These are phyloP conservation scores for Ochotona curzoniae DNA, from an alignment of 2,113 vertebrate genomes.

Conservation along the genomic window DNA sequence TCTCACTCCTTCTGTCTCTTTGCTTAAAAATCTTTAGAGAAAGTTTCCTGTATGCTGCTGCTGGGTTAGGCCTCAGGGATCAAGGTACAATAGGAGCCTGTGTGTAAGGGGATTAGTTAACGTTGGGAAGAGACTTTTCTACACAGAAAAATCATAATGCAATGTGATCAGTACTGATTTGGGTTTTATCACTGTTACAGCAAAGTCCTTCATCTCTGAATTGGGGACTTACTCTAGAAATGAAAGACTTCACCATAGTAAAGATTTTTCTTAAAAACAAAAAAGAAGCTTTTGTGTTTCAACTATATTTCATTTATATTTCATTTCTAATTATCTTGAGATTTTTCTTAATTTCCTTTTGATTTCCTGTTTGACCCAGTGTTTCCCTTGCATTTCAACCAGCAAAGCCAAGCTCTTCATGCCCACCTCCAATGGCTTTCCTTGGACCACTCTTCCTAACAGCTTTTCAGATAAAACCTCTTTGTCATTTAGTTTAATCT, in stretches of 20 bases:
- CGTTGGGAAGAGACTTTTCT: neutral
- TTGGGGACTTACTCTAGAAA: neutral
- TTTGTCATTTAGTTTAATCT: conserved; percentile 23
- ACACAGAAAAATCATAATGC: neutral
- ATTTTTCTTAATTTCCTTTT: neutral
- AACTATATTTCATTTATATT: neutral
- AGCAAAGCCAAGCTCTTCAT: neutral
- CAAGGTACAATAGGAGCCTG: neutral
- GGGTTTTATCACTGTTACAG: neutral
- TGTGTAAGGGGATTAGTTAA: neutral
- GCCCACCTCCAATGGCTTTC: neutral
- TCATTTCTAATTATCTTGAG: neutral
- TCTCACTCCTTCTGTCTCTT: neutral
- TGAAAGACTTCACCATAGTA: neutral
- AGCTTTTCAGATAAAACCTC: conserved; percentile 14
- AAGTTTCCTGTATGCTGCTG: neutral
- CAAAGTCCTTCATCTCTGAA: neutral
- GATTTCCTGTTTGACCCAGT: neutral
- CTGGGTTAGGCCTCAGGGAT: neutral
- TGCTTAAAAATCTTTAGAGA: neutral
- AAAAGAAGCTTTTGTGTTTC: neutral
- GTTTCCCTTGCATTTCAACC: neutral
- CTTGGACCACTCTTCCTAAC: neutral
- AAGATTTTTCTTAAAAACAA: neutral
- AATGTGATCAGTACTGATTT: neutral